Evolutionary conservation across 2,113 vertebrate genomes (phyloP).

Genomic region (Ictidomys tridecemlineatus): DNA sequence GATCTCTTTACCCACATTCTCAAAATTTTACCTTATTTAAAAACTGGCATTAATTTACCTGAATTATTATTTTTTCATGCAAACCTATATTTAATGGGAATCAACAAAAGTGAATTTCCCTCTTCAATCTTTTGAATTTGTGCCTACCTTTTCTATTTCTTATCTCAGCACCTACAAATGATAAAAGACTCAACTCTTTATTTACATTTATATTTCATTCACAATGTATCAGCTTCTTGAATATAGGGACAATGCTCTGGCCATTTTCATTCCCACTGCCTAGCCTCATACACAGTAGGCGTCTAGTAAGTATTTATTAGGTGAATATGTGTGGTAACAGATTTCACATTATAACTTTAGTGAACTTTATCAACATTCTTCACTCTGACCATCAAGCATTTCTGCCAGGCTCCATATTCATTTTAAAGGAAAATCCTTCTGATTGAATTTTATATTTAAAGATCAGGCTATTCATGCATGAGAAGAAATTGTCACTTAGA

Average conservation of each 20-base stretch:
- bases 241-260: not conserved
- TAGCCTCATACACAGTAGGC: not conserved
- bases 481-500: not conserved
- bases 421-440: not conserved
- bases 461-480: not conserved
- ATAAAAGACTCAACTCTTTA: not conserved
- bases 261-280: not conserved
- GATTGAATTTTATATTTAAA: slow-evolving; percentile 19
- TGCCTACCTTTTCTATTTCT: not conserved
- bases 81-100: not conserved
- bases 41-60: not conserved
- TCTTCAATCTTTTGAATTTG: not conserved
- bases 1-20: not conserved
- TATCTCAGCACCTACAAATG: not conserved
- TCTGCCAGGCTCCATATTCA: not conserved
- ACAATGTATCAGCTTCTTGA: not conserved
- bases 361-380: not conserved
- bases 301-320: not conserved
- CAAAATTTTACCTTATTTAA: not conserved
- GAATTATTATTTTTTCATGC: not conserved
- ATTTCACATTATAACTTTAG: not conserved
- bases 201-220: not conserved
- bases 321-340: not conserved
- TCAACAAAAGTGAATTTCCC: not conserved
- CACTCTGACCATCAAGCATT: not conserved